A percentile compares a stretch with the other conserved stretches of the same genome.
These are phyloP conservation scores for Endomychus coccineus DNA, from an alignment of 2,888 invertebrate genomes.

Conservation along the genomic window DNA sequence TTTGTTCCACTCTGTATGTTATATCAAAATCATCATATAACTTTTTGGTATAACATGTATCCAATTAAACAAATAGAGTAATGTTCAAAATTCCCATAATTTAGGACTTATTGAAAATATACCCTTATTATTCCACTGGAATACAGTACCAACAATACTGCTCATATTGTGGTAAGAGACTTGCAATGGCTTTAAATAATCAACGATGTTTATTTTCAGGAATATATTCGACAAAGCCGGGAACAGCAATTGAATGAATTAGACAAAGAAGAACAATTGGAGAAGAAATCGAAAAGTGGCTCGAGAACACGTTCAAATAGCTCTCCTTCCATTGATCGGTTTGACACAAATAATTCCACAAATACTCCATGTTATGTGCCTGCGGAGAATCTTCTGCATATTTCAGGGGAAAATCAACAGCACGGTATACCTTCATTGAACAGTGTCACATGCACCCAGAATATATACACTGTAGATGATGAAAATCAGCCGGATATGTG, in stretches of 20 bases:
- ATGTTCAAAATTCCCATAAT: too few species aligned
- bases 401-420: constrained; percentile 36
- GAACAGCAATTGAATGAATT: constrained; percentile 70
- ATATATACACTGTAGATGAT: constrained; percentile 36
- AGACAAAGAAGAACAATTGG: constrained; percentile 42
- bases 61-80: too few species aligned
- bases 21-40: too few species aligned
- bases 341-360: constrained; percentile 26
- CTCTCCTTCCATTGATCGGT: constrained; percentile 32
- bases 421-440: constrained; percentile 33
- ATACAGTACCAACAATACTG: too few species aligned
- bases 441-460: constrained; percentile 33
- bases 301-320: constrained; percentile 23
- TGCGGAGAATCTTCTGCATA: constrained; percentile 42
- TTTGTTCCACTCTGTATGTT: too few species aligned
- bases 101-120: too few species aligned
- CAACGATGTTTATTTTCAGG: too few species aligned
- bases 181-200: too few species aligned
- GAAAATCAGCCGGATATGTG: constrained; percentile 52
- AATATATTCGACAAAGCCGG: constrained; percentile 69
- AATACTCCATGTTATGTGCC: constrained; percentile 45
- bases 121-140: too few species aligned
- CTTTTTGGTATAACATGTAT: too few species aligned
- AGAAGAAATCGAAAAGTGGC: constrained; percentile 23
- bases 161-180: too few species aligned